A percentile compares a stretch with the other conserved stretches of the same genome.
phyloP scores from a whole-genome alignment of 2,113 vertebrate genomes.

The Corvus moneduloides region DNA sequence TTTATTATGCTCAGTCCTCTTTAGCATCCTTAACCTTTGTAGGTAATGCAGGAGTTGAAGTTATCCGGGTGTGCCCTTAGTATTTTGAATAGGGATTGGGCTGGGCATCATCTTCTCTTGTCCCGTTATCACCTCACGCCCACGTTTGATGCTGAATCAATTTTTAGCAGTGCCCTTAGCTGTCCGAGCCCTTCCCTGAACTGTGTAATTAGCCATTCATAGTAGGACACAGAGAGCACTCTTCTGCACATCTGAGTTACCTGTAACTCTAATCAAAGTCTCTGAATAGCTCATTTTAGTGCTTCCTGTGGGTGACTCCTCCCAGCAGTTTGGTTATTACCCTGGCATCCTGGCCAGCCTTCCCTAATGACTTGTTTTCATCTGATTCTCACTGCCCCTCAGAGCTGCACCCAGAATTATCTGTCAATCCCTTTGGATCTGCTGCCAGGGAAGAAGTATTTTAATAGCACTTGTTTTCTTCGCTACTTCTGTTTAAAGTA shows the following conservation, averaged over 20 bases:
- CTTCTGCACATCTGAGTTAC: not conserved
- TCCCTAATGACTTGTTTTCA: not conserved
- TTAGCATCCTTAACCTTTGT: not conserved
- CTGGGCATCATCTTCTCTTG: not conserved
- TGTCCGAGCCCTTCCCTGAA: not conserved
- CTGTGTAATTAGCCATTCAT: not conserved
- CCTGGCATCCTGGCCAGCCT: not conserved
- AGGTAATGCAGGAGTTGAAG: not conserved
- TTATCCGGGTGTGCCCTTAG: not conserved
- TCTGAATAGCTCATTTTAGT: not conserved
- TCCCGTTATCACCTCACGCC: not conserved
- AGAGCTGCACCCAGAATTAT: not conserved
- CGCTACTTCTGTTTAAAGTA: not conserved
- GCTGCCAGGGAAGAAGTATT: not conserved
- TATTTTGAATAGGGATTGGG: not conserved
- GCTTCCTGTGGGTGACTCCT: not conserved
- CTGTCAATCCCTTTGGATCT: not conserved
- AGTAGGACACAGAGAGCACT: not conserved
- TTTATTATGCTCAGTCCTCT: not conserved
- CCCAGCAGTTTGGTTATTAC: not conserved
- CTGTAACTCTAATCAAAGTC: not conserved
- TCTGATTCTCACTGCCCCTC: not conserved
- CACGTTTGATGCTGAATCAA: not conserved
- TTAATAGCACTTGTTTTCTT: conserved; percentile 11
- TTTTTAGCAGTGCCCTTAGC: not conserved